These are phyloP conservation scores for Oscheius sp. DNA, from an alignment of 2,888 invertebrate species.

Conservation along the genomic window DNA sequence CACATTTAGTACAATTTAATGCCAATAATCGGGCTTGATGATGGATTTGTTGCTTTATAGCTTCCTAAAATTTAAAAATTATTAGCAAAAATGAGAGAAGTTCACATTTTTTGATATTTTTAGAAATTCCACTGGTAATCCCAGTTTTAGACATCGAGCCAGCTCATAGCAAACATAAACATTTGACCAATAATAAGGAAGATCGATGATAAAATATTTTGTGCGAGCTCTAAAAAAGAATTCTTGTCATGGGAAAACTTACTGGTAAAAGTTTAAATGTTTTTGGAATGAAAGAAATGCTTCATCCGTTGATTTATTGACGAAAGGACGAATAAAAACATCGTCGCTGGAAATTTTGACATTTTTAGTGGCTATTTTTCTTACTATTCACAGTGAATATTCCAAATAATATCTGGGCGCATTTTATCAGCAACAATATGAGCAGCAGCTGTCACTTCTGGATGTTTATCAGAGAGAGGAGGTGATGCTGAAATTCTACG, in stretches of 20 bases:
- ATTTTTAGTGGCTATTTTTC: no score
- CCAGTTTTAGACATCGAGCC: neutral
- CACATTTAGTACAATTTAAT: conserved; percentile 24
- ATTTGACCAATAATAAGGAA: conserved; percentile 19
- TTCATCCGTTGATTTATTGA: neutral
- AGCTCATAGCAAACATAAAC: conserved; percentile 3
- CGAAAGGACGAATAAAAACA: neutral
- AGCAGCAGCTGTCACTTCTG: conserved; percentile 25
- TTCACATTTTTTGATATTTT: neutral
- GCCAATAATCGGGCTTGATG: conserved; percentile 7
- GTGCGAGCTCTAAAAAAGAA: neutral
- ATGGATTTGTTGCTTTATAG: neutral
- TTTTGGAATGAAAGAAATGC: conserved; percentile 9
- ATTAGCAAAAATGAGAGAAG: neutral
- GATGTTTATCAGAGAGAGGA: conserved; percentile 5
- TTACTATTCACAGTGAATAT: conserved; percentile 9
- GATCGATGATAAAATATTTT: conserved; percentile 13
- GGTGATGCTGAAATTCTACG: neutral
- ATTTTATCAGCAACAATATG: conserved; percentile 21
- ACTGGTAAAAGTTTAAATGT: conserved; percentile 25
- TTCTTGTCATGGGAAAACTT: neutral
- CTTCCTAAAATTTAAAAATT: neutral
- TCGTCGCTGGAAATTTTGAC: conserved; percentile 8
- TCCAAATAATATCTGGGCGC: conserved; percentile 15
- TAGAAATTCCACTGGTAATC: neutral